Conservation (phyloP, 2,113 vertebrate genomes). For the Aptenodytes patagonicus region DNA sequence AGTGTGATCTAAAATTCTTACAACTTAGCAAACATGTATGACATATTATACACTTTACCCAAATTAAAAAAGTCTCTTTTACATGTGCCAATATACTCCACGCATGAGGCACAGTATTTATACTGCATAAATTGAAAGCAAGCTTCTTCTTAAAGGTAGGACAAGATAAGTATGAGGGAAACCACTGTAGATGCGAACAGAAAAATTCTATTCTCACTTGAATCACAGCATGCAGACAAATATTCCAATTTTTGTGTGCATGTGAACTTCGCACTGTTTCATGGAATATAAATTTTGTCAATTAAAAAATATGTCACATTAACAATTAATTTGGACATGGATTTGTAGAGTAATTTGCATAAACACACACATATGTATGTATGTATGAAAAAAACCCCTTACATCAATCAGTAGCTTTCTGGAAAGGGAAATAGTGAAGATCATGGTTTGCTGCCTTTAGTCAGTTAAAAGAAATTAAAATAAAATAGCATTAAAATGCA, state of each 20-base stretch:
- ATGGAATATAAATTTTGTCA: neutral
- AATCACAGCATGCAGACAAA: neutral
- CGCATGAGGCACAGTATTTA: neutral
- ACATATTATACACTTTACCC: neutral
- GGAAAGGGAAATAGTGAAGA: neutral
- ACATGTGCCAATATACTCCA: neutral
- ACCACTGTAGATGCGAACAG: neutral
- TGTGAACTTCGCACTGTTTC: neutral
- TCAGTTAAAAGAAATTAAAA: slow-evolving; percentile 21
- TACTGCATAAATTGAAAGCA: neutral
- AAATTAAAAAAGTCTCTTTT: neutral
- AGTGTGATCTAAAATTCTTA: neutral
- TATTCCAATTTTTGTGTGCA: neutral
- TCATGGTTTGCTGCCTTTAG: neutral
- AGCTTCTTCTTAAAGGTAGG: neutral
- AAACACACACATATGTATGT: neutral
- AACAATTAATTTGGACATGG: neutral
- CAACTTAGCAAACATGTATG: neutral
- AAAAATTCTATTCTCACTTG: neutral
- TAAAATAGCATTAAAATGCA: neutral
- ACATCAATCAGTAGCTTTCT: neutral
- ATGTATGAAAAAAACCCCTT: neutral
- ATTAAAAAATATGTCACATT: neutral
- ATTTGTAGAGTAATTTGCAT: neutral
- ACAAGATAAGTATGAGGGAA: neutral